Percentiles rank a stretch among this genome's conserved stretches.
These are phyloP conservation scores for Bombus superbus DNA, from an alignment of 1,140 invertebrate species.

Conservation along the genomic window DNA sequence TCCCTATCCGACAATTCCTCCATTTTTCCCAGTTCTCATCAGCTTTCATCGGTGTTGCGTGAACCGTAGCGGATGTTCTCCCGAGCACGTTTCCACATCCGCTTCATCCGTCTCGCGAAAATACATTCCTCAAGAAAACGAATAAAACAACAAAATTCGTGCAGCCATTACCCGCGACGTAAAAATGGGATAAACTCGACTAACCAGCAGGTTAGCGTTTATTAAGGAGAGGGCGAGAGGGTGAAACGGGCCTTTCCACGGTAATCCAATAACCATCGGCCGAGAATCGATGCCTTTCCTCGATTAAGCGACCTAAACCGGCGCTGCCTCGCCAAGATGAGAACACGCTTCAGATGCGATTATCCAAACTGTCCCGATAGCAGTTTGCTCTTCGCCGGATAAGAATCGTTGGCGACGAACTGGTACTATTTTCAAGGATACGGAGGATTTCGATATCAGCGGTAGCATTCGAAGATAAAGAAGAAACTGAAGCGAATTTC, in stretches of 20 bases:
- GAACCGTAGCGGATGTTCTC: neutral
- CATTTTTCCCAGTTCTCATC: neutral
- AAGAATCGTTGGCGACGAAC: neutral
- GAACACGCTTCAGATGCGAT: neutral
- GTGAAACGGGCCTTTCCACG: constrained; percentile 14
- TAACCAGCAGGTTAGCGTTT: constrained; percentile 24
- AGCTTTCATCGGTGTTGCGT: neutral
- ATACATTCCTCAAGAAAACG: neutral
- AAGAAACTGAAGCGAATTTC: no score
- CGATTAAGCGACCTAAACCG: constrained; percentile 9
- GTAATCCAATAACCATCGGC: constrained; percentile 51
- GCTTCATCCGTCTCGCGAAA: no score
- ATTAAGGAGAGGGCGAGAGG: neutral
- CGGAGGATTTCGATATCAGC: no score
- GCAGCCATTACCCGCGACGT: neutral
- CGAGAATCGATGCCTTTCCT: constrained; percentile 27
- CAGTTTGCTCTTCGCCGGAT: neutral
- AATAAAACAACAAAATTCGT: neutral
- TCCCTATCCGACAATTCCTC: neutral
- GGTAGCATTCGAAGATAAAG: no score
- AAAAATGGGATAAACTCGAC: constrained; percentile 9
- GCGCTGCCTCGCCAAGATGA: neutral
- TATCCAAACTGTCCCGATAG: constrained; percentile 13
- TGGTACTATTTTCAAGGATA: neutral
- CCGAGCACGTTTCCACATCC: neutral